Percentiles rank a stretch among this genome's conserved stretches.
These are phyloP conservation scores for Diploscapter pachys DNA, from an alignment of 1,140 invertebrate species.

Conservation along the genomic window DNA sequence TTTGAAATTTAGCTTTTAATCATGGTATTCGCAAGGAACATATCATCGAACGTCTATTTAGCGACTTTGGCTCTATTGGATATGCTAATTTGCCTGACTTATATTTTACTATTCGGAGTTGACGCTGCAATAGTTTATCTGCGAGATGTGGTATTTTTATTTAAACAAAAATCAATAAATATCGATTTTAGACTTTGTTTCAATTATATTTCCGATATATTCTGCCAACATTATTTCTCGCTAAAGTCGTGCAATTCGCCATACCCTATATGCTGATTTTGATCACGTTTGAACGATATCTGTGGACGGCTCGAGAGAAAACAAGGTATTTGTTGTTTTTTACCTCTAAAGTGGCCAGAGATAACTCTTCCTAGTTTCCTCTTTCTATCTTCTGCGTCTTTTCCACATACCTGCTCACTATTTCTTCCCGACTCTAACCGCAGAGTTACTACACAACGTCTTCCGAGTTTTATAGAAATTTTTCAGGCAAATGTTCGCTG, in stretches of 20 bases:
- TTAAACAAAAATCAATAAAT: neutral
- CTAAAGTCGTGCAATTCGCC: slow-evolving; percentile 35
- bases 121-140: slow-evolving; percentile 24
- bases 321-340: slow-evolving; percentile 7
- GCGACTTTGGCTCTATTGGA: slow-evolving; percentile 20
- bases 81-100: slow-evolving; percentile 22
- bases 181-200: slow-evolving; percentile 20
- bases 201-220: slow-evolving; percentile 32
- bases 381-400: too few relatives aligned
- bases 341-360: too few relatives aligned
- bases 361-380: too few relatives aligned
- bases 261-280: slow-evolving; percentile 33
- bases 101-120: slow-evolving; percentile 31
- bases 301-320: slow-evolving; percentile 26
- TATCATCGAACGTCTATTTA: slow-evolving; percentile 27
- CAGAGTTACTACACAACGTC: too few relatives aligned
- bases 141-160: slow-evolving; percentile 12
- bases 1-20: slow-evolving; percentile 24
- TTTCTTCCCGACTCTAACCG: too few relatives aligned
- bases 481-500: slow-evolving; percentile 22
- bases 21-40: slow-evolving; percentile 26
- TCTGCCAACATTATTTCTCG: slow-evolving; percentile 26
- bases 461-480: too few relatives aligned
- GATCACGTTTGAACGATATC: slow-evolving; percentile 29
- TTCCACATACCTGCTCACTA: too few relatives aligned